Evolutionary conservation across 2,113 vertebrate species (phyloP).

Genomic region (Hippocampus mohnikei): DNA sequence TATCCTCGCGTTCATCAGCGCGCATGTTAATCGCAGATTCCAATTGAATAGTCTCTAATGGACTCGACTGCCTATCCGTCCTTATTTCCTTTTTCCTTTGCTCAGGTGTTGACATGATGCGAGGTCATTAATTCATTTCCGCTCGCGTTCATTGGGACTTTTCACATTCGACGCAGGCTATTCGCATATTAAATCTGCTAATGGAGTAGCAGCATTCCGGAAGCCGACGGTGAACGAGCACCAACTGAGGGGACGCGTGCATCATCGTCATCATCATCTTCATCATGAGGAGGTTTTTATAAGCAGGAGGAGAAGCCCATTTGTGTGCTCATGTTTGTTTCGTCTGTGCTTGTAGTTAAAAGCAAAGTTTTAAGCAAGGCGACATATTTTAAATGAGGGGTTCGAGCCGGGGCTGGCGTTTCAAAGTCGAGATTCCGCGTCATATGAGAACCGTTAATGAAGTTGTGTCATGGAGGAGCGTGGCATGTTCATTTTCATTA

Average conservation of each 20-base stretch:
- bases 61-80: constrained; percentile 54
- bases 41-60: constrained; percentile 59
- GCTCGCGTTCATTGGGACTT: constrained; percentile 51
- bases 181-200: constrained; percentile 48
- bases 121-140: constrained; percentile 59
- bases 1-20: constrained; percentile 45
- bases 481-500: background rate
- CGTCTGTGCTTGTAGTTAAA: background rate
- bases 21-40: constrained; percentile 60
- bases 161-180: constrained; percentile 43
- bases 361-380: background rate
- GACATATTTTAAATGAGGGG: background rate
- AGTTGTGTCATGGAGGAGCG: background rate
- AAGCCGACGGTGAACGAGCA: constrained; percentile 38
- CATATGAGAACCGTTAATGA: background rate
- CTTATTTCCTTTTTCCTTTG: constrained; percentile 39
- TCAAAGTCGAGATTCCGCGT: background rate
- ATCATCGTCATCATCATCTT: background rate
- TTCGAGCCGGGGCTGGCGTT: background rate
- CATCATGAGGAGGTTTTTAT: background rate
- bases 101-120: constrained; percentile 52
- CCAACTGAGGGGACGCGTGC: constrained; percentile 29
- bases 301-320: background rate
- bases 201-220: constrained; percentile 36
- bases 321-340: background rate